Evolutionary conservation across 2,888 invertebrate genomes (phyloP), one percentile per base, ranked within the genome.

Genomic region (Heliothis peltigera): DNA sequence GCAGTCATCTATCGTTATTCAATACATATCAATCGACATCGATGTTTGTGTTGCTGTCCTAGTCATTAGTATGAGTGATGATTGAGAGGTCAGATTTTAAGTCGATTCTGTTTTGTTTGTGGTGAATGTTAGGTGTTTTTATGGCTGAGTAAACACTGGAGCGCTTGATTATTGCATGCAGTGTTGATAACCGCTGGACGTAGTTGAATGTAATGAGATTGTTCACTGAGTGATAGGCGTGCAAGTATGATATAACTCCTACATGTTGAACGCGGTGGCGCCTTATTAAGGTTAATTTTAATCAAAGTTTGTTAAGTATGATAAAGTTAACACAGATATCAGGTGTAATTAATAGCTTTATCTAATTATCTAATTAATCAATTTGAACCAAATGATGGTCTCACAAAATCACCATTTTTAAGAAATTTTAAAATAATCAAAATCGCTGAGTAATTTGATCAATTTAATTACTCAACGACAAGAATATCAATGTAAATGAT

Each of bases 211-310:
- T 75, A 75, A 74, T 72, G 63, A 74, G 76, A 73, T 59, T 61
- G 76, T 83, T 81, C 64, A 67, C 76, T 70, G 74, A 81, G 52
- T 55, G 59, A 70, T 76, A 65, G 76, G 68, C 69, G 75, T 75
- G 72, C 57, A 47, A 49, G 51, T 52, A 32, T 77, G 76, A 75
- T 72, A 78, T 79, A 78, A 80, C 64, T 61, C 1, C 7, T 64
- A 43, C 28, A 67, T 63, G 58, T 63, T 62, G 57, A 70, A 63
- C 46, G 35, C 70, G 54, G 69, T 70, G 43, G 32, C 43, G 15
- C 46, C 43, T 47, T 64, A 64, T 55, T 54, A 42, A 39, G 49
- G 39, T 28, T 59, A 47, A 35, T 47, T 55, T 60, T 19, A 22
- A 48, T 58, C 5, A 55, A 21, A 18, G 32, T 25, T 55, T 4